Percentiles rank a stretch among this genome's conserved stretches.
Evolutionary conservation across 2,113 vertebrate species (phyloP).

Genomic region (Mesembrinibis cayennensis): DNA sequence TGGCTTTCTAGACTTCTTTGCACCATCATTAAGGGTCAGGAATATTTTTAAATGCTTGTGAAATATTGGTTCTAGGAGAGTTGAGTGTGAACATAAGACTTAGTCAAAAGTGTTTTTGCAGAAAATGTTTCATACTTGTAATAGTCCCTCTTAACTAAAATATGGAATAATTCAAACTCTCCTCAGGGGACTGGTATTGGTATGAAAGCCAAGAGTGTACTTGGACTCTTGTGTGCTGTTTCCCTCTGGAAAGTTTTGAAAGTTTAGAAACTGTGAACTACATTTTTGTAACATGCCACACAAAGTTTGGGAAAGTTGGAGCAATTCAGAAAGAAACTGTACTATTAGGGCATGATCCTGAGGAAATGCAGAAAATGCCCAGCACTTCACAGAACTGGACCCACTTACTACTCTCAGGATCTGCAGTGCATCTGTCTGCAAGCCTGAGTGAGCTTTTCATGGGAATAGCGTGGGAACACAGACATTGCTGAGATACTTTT

Average conservation of each 20-base stretch:
- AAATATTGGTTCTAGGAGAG: not conserved
- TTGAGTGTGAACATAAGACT: slow-evolving; percentile 13
- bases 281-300: not conserved
- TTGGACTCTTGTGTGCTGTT: not conserved
- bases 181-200: not conserved
- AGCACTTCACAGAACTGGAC: not conserved
- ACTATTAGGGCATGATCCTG: not conserved
- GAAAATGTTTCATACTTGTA: slow-evolving; percentile 24
- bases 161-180: slow-evolving; percentile 6
- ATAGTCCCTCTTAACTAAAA: slow-evolving; percentile 15
- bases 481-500: not conserved
- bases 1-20: not conserved
- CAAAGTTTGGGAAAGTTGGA: slow-evolving; percentile 2
- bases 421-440: not conserved
- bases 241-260: slow-evolving; percentile 29
- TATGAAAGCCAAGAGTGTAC: not conserved
- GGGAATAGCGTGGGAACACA: slow-evolving; percentile 38
- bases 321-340: not conserved
- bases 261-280: slow-evolving; percentile 21
- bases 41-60: not conserved
- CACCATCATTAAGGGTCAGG: not conserved
- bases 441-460: not conserved
- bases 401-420: not conserved
- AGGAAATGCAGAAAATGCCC: not conserved
- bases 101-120: not conserved